phyloP scores from a whole-genome alignment of 2,888 invertebrate species.

The Gymnosoma rotundatum region DNA sequence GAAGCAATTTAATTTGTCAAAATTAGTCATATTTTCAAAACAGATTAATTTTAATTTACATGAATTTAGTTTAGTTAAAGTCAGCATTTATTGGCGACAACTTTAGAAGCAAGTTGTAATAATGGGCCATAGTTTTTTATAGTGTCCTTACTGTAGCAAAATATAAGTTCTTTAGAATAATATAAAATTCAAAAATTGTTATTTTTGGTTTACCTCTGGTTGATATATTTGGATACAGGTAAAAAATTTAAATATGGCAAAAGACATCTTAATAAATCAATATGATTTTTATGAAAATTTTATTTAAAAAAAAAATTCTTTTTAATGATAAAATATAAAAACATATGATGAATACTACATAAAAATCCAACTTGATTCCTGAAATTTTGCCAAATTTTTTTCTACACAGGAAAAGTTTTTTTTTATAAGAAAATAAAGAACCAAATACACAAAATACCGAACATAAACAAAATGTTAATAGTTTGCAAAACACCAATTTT shows the following conservation, averaged over 20 bases:
- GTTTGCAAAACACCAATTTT: slow-evolving; percentile 74
- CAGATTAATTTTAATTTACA: too few relatives aligned
- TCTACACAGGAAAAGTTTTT: slow-evolving; percentile 60
- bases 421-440: slow-evolving; percentile 52
- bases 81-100: too few relatives aligned
- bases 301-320: not conserved
- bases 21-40: too few relatives aligned
- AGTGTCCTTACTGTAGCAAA: too few relatives aligned
- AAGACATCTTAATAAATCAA: not conserved
- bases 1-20: too few relatives aligned
- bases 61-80: too few relatives aligned
- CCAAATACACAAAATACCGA: slow-evolving; percentile 52
- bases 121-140: too few relatives aligned
- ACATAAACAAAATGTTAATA: slow-evolving; percentile 72
- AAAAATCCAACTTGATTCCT: slow-evolving; percentile 71
- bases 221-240: not conserved
- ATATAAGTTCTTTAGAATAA: not conserved
- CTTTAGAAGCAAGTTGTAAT: too few relatives aligned
- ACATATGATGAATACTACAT: slow-evolving; percentile 52
- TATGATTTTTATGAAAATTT: not conserved
- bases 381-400: slow-evolving; percentile 73
- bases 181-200: not conserved
- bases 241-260: not conserved
- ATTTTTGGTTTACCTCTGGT: not conserved
- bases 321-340: not conserved